Percentiles rank a stretch among this genome's conserved stretches.
Evolutionary conservation across 2,888 invertebrate species (phyloP).

Genomic region (Callyntrura sp.): DNA sequence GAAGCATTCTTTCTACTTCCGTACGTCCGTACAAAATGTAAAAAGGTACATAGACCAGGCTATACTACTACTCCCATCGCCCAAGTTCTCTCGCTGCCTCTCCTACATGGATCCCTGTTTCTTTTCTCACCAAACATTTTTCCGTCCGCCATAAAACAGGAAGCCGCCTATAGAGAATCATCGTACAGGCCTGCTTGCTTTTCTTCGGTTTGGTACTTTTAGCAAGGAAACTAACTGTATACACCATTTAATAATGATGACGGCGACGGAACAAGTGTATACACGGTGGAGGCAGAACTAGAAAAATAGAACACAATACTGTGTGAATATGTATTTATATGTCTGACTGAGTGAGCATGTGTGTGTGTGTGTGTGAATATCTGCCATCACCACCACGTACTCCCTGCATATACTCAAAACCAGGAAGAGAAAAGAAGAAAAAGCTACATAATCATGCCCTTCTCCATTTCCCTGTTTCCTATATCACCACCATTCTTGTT

Average conservation of each 20-base stretch:
- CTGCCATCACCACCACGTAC: not conserved
- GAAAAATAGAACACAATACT: conserved; percentile 26
- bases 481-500: conserved; percentile 21
- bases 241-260: conserved; percentile 39
- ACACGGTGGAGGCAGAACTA: not conserved
- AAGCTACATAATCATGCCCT: conserved; percentile 54
- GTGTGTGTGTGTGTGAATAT: not conserved
- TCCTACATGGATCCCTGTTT: not conserved
- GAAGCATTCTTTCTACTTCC: conserved; percentile 33
- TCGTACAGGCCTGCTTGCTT: conserved; percentile 7
- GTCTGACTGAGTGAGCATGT: not conserved
- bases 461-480: conserved; percentile 28
- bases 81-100: not conserved
- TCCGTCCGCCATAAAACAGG: conserved; percentile 10
- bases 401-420: conserved; percentile 32
- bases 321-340: not conserved
- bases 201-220: conserved; percentile 24
- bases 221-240: conserved; percentile 12
- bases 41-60: not conserved
- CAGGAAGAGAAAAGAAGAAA: conserved; percentile 47
- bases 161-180: conserved; percentile 13
- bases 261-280: conserved; percentile 37
- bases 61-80: conserved; percentile 25
- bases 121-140: conserved; percentile 4
- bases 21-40: not conserved